phyloP scores from a whole-genome alignment of 2,797 vertebrate species.

The Alauda arvensis region DNA sequence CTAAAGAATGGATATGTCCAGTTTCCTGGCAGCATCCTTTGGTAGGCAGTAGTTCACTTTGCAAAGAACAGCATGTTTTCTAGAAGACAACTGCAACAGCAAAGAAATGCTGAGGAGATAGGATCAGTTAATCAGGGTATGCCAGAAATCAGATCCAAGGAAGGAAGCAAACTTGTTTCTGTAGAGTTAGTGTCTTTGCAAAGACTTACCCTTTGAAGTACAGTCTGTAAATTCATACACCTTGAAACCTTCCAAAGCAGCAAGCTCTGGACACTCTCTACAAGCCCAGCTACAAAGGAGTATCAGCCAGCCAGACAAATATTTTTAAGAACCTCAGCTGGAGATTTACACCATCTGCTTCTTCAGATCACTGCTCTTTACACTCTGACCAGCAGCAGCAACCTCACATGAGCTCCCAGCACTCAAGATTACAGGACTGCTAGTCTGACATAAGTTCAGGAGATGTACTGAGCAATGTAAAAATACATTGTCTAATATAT shows the following conservation, averaged over 20 bases:
- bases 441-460: neutral
- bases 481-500: neutral
- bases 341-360: neutral
- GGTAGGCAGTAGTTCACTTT: neutral
- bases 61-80: neutral
- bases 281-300: neutral
- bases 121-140: neutral
- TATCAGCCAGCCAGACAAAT: neutral
- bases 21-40: neutral
- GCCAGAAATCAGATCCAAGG: constrained; percentile 3
- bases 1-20: neutral
- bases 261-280: neutral
- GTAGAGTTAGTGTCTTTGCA: neutral
- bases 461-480: neutral
- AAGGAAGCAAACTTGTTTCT: constrained; percentile 10
- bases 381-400: neutral
- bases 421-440: neutral
- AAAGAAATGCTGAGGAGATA: neutral
- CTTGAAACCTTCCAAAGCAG: neutral
- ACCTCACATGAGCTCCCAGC: neutral
- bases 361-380: neutral
- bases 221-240: neutral
- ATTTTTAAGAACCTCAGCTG: neutral
- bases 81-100: neutral
- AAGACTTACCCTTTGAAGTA: neutral